phyloP scores from a whole-genome alignment of 2,113 vertebrate species.

The Amphiprion percula region DNA sequence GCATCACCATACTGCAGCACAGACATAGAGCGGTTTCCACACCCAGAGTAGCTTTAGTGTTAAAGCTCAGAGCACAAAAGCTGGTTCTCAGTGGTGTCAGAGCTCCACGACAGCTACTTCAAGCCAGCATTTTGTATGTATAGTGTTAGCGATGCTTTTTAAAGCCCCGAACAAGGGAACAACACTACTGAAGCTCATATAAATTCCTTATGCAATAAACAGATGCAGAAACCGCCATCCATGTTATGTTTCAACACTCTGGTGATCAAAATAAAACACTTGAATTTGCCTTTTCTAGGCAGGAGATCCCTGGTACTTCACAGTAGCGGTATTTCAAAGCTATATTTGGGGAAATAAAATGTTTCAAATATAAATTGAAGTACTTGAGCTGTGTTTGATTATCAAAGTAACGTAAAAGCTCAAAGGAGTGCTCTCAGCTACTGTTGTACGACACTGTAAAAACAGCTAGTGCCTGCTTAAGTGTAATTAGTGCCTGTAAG shows the following conservation, averaged over 20 bases:
- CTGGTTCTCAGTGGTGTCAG: slow-evolving; percentile 3
- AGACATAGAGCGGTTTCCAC: background rate
- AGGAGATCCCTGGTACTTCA: slow-evolving; percentile 5
- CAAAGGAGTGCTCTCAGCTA: background rate
- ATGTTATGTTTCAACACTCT: slow-evolving; percentile 11
- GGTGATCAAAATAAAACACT: slow-evolving; percentile 17
- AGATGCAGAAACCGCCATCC: background rate
- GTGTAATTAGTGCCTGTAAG: slow-evolving; percentile 69
- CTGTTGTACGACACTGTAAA: slow-evolving; percentile 56
- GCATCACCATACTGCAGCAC: background rate
- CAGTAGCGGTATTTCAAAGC: background rate
- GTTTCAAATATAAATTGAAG: slow-evolving; percentile 3
- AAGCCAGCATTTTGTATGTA: slow-evolving; percentile 2
- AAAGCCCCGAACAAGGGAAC: background rate
- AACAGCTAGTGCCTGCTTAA: slow-evolving; percentile 60
- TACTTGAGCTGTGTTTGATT: background rate
- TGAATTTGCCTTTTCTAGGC: slow-evolving; percentile 17
- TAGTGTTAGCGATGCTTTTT: slow-evolving; percentile 25
- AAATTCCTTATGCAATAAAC: slow-evolving; percentile 23
- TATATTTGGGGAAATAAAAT: slow-evolving; percentile 3
- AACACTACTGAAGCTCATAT: slow-evolving; percentile 3
- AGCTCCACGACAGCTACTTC: background rate
- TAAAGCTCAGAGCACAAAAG: background rate
- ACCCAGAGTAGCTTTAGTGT: slow-evolving; percentile 6
- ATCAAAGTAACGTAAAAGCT: background rate